These are phyloP conservation scores for Pseudopodoces humilis DNA, from an alignment of 2,113 vertebrate species.

Conservation along the genomic window DNA sequence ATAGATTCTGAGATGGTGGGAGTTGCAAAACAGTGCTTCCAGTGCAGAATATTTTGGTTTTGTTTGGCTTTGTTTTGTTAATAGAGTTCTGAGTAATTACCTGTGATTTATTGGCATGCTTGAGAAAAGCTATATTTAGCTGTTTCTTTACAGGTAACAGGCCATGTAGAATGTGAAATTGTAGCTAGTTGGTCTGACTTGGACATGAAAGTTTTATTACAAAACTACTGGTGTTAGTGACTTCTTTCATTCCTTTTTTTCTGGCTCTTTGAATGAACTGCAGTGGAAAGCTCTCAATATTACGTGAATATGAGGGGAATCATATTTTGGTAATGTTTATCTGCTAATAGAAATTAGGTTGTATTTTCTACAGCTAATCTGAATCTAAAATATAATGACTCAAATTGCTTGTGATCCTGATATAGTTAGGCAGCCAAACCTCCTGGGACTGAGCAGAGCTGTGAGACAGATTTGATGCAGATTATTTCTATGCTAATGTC, in stretches of 20 bases:
- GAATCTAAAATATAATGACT: slow-evolving; percentile 6
- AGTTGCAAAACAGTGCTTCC: background rate
- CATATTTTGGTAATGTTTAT: background rate
- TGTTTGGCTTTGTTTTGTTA: background rate
- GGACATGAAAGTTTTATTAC: slow-evolving; percentile 8
- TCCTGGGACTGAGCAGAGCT: slow-evolving; percentile 23
- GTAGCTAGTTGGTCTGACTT: slow-evolving; percentile 23
- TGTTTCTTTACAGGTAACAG: slow-evolving; percentile 1
- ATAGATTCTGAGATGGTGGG: background rate
- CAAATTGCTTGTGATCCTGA: slow-evolving; percentile 26
- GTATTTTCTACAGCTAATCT: background rate
- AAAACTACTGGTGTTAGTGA: background rate
- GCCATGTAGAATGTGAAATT: slow-evolving; percentile 26
- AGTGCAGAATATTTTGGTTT: background rate
- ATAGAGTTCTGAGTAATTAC: slow-evolving; percentile 3
- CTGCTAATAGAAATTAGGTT: background rate
- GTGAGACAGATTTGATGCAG: slow-evolving; percentile 4
- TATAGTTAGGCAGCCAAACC: background rate
- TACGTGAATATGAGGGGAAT: background rate
- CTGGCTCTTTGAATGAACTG: background rate
- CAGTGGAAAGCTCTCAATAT: background rate
- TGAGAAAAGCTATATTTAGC: slow-evolving; percentile 17
- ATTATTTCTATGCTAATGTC: slow-evolving; percentile 52
- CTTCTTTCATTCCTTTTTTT: background rate
- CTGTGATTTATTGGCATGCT: slow-evolving; percentile 21